A percentile compares a stretch with the other conserved stretches of the same genome.
Evolutionary conservation across 2,113 vertebrate genomes (phyloP).

Genomic region (Eidolon helvum): DNA sequence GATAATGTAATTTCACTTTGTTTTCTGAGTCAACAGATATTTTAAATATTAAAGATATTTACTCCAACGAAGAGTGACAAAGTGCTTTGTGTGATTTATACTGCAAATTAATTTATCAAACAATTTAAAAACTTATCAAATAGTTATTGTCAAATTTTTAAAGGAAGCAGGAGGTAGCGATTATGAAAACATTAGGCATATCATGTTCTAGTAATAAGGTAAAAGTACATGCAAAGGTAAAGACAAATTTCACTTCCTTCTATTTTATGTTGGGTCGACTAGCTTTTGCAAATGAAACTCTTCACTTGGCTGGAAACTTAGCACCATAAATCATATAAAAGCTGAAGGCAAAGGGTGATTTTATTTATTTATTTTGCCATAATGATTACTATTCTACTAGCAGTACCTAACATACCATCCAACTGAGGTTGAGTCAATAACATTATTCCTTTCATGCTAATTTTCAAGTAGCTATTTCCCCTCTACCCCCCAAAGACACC

Average conservation of each 20-base stretch:
- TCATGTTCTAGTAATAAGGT: not conserved
- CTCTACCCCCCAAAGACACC: fast-evolving
- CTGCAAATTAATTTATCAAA: not conserved
- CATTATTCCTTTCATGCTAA: not conserved
- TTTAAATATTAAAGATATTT: not conserved
- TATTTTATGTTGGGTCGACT: not conserved
- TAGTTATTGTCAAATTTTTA: not conserved
- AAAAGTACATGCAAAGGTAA: not conserved
- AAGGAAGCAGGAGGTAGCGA: not conserved
- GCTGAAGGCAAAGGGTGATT: not conserved
- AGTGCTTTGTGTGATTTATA: not conserved
- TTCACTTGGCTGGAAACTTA: not conserved
- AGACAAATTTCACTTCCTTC: not conserved
- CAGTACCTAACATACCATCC: not conserved
- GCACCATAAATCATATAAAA: not conserved
- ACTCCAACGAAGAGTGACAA: not conserved
- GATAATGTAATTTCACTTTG: constrained; percentile 4
- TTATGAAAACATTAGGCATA: not conserved
- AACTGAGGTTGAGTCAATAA: not conserved
- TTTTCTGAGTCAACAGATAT: not conserved
- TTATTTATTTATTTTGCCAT: not conserved
- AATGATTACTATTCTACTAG: not conserved
- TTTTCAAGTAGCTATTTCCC: not conserved
- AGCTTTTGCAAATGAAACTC: not conserved
- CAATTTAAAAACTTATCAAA: not conserved